phyloP scores from a whole-genome alignment of 2,797 vertebrate species.

The Pelodytes ibericus region DNA sequence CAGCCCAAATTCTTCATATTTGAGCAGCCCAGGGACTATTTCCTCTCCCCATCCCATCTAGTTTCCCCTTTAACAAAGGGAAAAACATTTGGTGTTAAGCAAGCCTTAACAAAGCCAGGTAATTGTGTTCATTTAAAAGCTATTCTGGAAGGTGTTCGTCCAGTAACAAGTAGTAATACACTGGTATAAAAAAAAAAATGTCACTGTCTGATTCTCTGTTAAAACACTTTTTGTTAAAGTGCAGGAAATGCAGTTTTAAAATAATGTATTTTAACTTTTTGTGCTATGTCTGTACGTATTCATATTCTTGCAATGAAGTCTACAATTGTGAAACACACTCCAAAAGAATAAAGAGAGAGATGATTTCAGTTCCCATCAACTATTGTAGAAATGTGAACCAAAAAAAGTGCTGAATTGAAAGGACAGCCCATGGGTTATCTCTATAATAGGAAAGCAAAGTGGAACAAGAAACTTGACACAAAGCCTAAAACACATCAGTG shows the following conservation, averaged over 20 bases:
- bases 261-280: neutral
- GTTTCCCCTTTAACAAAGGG: too few relatives aligned
- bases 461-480: slow-evolving; percentile 63
- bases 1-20: too few relatives aligned
- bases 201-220: neutral
- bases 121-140: too few relatives aligned
- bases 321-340: slow-evolving; percentile 21
- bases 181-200: neutral
- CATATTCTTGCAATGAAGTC: neutral
- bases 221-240: slow-evolving; percentile 7
- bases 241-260: neutral
- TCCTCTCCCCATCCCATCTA: too few relatives aligned
- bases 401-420: slow-evolving; percentile 65
- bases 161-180: too few relatives aligned
- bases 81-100: too few relatives aligned
- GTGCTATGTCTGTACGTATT: neutral
- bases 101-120: too few relatives aligned
- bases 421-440: slow-evolving; percentile 56
- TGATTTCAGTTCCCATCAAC: slow-evolving; percentile 22
- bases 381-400: slow-evolving; percentile 34
- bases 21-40: too few relatives aligned
- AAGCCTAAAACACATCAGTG: slow-evolving; percentile 46
- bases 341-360: slow-evolving; percentile 24
- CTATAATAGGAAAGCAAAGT: slow-evolving; percentile 58
- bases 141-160: too few relatives aligned